Base-by-base conservation (phyloP, 2,888 invertebrate species). In the Epirrhoe alternata region DNA sequence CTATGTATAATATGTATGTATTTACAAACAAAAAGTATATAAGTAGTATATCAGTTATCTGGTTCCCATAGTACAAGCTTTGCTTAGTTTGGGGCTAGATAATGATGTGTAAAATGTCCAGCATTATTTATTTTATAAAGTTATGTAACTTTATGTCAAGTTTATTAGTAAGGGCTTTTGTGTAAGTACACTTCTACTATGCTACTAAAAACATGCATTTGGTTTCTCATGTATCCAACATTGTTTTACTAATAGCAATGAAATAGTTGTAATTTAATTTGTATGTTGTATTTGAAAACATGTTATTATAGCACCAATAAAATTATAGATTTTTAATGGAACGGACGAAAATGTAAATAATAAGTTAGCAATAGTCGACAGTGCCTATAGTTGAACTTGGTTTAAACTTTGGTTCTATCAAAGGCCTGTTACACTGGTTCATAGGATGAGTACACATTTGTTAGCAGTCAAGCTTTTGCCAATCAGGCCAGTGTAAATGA, bases 281-380 rank as follows among this genome's bases (percentile, higher is more conserved):
- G 24, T 24, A 61, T 71, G 56, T 60, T 55, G 55, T 55, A 8
- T 61, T 50, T 42, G 38, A 57, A 16, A 63, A 60, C 58, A 71
- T 66, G 61, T 64, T 64, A 62, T 65, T 59, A 53, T 58, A 58
- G 50, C 61, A 61, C 56, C 52, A 61, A 64, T 61, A 61, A 58
- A 53, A 78, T 47, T 54, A 70, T 75, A 73, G 54, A 73, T 75
- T 2, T 65, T 68, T 58, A 72, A n/a, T n/a, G n/a, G 42, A 51
- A 38, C 17, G 14, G 10, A 77, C 31, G 12, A 73, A 75, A 70
- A 75, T 85, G 83, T 81, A 84, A 75, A 85, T 82, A 85, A 77
- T 80, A 68, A 64, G 57, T 62, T 84, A 84, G 77, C 69, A 73
- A 51, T 84, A 84, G 77, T 72, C 1, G 52, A 78, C 83, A 83